phyloP scores from a whole-genome alignment of 2,797 vertebrate genomes.

The Tapera naevia region DNA sequence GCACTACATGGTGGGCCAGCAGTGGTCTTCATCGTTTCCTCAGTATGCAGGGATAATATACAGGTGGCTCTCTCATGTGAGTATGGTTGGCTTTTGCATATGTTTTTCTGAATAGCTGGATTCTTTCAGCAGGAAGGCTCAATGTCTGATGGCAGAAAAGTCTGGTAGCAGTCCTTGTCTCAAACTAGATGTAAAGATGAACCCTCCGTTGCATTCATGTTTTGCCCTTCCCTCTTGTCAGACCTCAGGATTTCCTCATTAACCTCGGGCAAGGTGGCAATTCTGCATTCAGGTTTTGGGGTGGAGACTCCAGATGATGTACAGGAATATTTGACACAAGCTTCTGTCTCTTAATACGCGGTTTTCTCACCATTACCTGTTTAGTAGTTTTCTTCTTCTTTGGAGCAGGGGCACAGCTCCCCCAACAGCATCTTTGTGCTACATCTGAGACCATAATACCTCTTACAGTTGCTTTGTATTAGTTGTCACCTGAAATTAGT shows the following conservation, averaged over 20 bases:
- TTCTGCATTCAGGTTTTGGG: not conserved
- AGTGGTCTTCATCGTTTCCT: not conserved
- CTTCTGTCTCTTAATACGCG: not conserved
- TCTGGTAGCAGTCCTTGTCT: not conserved
- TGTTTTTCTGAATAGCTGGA: not conserved
- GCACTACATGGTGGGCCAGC: not conserved
- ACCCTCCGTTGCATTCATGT: not conserved
- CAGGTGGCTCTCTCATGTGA: not conserved
- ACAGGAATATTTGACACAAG: not conserved
- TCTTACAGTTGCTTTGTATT: not conserved
- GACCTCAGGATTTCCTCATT: not conserved
- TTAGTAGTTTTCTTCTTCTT: not conserved
- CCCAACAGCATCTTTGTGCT: not conserved
- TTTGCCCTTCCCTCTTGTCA: not conserved
- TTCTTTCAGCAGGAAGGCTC: not conserved
- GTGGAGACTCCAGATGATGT: not conserved
- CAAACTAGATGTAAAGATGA: not conserved
- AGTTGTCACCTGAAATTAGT: not conserved
- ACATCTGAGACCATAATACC: not conserved
- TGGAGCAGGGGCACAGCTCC: not conserved
- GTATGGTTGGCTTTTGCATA: not conserved
- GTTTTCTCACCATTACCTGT: not conserved
- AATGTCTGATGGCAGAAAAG: not conserved
- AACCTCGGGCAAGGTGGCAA: not conserved
- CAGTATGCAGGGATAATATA: rapidly evolving